Evolutionary conservation across 2,888 invertebrate genomes (phyloP).

Genomic region (Apeira syringaria): DNA sequence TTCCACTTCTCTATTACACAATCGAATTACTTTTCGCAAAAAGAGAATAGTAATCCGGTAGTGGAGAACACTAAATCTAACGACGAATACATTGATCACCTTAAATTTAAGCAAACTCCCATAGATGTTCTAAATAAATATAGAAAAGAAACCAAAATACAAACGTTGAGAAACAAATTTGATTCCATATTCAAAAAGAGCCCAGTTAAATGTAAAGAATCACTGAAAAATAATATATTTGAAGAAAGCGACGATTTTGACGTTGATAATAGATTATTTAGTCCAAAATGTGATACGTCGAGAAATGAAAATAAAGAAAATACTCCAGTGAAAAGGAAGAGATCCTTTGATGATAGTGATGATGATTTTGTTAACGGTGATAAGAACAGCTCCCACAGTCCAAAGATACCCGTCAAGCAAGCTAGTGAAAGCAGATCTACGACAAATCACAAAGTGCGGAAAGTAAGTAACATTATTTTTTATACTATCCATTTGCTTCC

Average conservation of each 20-base stretch:
- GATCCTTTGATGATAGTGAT: slow-evolving; percentile 60
- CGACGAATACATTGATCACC: slow-evolving; percentile 23
- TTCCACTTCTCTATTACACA: slow-evolving; percentile 47
- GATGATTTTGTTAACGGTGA: slow-evolving; percentile 66
- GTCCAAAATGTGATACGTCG: slow-evolving; percentile 9
- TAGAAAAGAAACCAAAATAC: slow-evolving; percentile 47
- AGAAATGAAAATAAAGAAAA: slow-evolving; percentile 8
- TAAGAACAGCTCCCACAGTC: slow-evolving; percentile 35
- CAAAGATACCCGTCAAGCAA: slow-evolving; percentile 24
- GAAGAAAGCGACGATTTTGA: slow-evolving; percentile 20
- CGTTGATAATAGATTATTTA: slow-evolving; percentile 17
- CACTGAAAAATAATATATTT: slow-evolving; percentile 15
- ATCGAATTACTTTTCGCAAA: slow-evolving; percentile 44
- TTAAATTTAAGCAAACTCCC: slow-evolving; percentile 36
- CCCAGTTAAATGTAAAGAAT: slow-evolving; percentile 13
- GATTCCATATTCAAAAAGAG: slow-evolving; percentile 37
- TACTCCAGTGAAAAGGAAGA: slow-evolving; percentile 35
- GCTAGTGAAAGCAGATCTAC: slow-evolving; percentile 33
- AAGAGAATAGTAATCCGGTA: slow-evolving; percentile 58
- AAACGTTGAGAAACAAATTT: slow-evolving; percentile 41
- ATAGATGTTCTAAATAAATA: slow-evolving; percentile 58
- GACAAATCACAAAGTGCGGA: slow-evolving; percentile 55
- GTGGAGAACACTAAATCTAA: slow-evolving; percentile 1
- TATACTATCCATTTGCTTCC: too few species aligned
- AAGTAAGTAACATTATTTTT: slow-evolving; percentile 44